Evolutionary conservation across 1,140 invertebrate genomes (phyloP).

Genomic region (Anoplolepis gracilipes): DNA sequence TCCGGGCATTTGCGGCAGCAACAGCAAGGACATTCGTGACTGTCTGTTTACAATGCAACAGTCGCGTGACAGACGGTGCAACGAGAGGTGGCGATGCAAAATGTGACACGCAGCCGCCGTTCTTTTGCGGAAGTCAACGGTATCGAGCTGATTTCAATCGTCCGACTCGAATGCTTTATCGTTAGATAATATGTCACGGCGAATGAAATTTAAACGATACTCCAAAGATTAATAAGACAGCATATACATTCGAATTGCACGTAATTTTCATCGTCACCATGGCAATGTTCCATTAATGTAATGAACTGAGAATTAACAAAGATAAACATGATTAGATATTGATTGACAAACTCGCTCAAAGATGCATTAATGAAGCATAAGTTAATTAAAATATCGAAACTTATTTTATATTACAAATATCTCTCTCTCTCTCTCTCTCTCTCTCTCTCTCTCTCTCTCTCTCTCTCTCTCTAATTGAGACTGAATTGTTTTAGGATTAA

Average conservation of each 20-base stretch:
- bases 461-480: too few species aligned
- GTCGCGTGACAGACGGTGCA: not conserved
- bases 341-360: too few species aligned
- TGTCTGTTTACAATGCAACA: not conserved
- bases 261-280: not conserved
- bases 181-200: not conserved
- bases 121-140: constrained; percentile 1
- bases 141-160: not conserved
- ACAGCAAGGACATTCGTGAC: not conserved
- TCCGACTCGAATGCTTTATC: not conserved
- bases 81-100: not conserved
- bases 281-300: not conserved
- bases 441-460: too few species aligned
- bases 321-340: not conserved
- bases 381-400: too few species aligned
- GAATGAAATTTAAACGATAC: not conserved
- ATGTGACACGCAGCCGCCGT: constrained; percentile 6
- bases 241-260: not conserved
- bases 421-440: too few species aligned
- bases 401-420: too few species aligned
- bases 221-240: constrained; percentile 1
- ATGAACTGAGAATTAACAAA: not conserved
- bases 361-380: too few species aligned
- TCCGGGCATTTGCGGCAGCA: not conserved
- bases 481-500: too few species aligned